Conservation (phyloP, 1,140 invertebrate species). For the Berghia stephanieae region DNA sequence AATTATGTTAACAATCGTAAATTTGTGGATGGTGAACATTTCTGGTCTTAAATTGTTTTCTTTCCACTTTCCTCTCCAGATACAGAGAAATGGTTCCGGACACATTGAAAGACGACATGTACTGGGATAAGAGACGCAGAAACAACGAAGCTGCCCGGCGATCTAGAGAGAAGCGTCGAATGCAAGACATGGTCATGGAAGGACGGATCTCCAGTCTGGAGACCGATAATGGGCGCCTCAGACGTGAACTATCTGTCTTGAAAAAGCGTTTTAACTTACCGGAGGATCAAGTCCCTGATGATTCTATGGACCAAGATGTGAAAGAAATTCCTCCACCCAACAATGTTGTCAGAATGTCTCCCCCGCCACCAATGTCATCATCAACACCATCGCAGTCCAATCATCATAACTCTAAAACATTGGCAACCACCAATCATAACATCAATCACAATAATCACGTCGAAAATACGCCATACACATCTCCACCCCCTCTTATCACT, state of each 20-base stretch:
- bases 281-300: constrained; percentile 40
- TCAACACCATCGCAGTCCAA: too few relatives aligned
- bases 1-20: too few relatives aligned
- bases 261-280: constrained; percentile 91
- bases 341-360: neutral
- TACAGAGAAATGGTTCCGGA: constrained; percentile 95
- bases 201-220: constrained; percentile 92
- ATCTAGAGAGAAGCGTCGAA: constrained; percentile 91
- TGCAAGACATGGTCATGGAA: constrained; percentile 97
- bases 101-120: constrained; percentile 95
- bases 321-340: neutral
- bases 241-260: constrained; percentile 90
- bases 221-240: constrained; percentile 92
- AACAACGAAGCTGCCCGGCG: constrained; percentile 97
- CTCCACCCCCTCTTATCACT: constrained; percentile 39
- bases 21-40: too few relatives aligned
- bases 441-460: too few relatives aligned
- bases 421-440: too few relatives aligned
- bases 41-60: neutral
- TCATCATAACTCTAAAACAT: too few relatives aligned
- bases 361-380: neutral
- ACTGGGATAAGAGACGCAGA: constrained; percentile 92
- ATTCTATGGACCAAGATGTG: constrained; percentile 20
- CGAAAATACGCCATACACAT: constrained; percentile 34
- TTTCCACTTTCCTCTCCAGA: neutral